Base-by-base conservation (phyloP, 2,797 vertebrate genomes). In the Scolopax rusticola region DNA sequence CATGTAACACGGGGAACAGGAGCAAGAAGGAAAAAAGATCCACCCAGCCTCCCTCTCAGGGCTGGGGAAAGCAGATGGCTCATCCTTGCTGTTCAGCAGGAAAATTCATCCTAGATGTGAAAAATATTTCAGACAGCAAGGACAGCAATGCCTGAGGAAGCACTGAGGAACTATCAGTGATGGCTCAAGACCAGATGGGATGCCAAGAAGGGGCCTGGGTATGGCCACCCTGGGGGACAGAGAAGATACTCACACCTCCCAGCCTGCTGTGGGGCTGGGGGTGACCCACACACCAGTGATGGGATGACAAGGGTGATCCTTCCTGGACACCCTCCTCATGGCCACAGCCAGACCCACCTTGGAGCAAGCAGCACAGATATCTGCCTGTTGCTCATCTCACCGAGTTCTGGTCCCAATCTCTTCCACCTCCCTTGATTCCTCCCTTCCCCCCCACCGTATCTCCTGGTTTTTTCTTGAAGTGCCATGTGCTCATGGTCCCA, bases 161-260 rank as follows among this genome's bases (percentile, higher is more conserved):
- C 12, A 15, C 48, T 48, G 60, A 27, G 25, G 60, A 73, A 59
- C 61, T 67, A 56, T n/a, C 45, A 48, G 53, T 2, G 3, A 28
- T 1, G 0, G 67, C 11, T 69, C 51, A 38, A 36, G 40, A 69
- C 21, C 61, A 91, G 80, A 70, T 32, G 71, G 56, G 67, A 65
- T 15, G 30, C 56, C 30, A 25, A 33, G 45, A 77, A 50, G 54
- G 12, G 50, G 24, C 19, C 18, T 23, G 41, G n/a, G 16, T 9
- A 38, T 0, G 0, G n/a, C n/a, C 2, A 1, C 23, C n/a, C 21
- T 5, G 2, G 15, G 41, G 36, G 45, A 45, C 0, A 4, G 14
- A 50, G 28, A n/a, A 32, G 36, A 14, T 40, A 18, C 41, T 40
- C 2, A 67, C 14, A 11, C 20, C 65, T 77, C 33, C 18, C 54